phyloP scores from a whole-genome alignment of 2,113 vertebrate species.

The Sylvietta virens region DNA sequence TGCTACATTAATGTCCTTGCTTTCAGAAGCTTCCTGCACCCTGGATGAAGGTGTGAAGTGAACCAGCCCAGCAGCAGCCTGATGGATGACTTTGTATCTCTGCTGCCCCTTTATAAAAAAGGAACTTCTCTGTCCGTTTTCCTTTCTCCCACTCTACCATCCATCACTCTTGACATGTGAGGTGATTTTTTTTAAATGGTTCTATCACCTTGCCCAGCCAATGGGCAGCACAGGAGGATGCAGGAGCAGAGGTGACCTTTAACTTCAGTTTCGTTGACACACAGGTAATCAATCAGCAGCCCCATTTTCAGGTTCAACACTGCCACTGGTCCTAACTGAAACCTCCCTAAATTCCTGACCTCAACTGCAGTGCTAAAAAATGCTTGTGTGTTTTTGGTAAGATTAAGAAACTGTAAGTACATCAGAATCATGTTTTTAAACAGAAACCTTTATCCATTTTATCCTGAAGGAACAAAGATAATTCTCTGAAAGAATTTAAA shows the following conservation, averaged over 20 bases:
- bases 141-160: constrained; percentile 23
- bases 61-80: constrained; percentile 6
- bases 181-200: background rate
- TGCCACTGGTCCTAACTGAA: background rate
- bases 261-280: background rate
- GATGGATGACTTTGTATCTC: constrained; percentile 36
- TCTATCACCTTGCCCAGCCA: constrained; percentile 1
- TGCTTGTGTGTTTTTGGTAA: background rate
- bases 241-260: constrained; percentile 25
- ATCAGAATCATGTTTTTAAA: background rate
- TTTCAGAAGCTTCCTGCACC: background rate
- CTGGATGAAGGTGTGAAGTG: background rate
- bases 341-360: background rate
- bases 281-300: background rate
- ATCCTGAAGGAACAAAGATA: background rate
- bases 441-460: background rate
- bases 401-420: background rate
- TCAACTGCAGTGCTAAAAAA: background rate
- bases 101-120: background rate
- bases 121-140: background rate
- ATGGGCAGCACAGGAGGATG: background rate
- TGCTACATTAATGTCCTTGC: background rate
- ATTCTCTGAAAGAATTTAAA: background rate
- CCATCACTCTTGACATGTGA: constrained; percentile 31
- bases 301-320: background rate